A percentile compares a stretch with the other conserved stretches of the same genome.
Conservation (phyloP, 2,797 vertebrate genomes). For the Lepilemur ruficaudatus region DNA sequence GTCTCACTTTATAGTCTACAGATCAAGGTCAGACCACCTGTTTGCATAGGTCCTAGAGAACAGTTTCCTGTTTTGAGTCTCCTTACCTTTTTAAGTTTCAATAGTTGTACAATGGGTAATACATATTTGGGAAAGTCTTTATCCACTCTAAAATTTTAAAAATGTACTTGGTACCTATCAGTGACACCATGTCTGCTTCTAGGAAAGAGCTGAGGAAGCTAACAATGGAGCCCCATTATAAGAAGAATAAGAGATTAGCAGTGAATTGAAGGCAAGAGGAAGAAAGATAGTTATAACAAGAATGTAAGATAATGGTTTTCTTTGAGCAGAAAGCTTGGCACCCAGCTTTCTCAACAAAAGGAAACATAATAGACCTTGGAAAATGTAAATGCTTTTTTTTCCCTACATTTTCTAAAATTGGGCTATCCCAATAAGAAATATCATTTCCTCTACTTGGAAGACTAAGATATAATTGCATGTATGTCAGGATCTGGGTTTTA, state of each 20-base stretch:
- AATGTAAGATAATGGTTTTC: neutral
- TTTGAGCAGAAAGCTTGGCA: neutral
- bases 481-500: neutral
- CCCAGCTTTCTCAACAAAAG: neutral
- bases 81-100: neutral
- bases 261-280: neutral
- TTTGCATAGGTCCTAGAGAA: neutral
- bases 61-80: neutral
- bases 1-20: neutral
- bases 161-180: neutral
- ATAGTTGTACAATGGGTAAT: neutral
- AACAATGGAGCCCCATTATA: neutral
- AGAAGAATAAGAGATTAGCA: neutral
- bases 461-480: neutral
- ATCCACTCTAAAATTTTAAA: neutral
- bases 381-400: neutral
- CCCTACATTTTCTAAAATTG: neutral
- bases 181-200: neutral
- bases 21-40: neutral
- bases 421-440: neutral
- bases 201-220: neutral
- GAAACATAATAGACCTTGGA: neutral
- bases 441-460: neutral
- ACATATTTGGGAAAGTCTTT: neutral
- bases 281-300: neutral